These are phyloP conservation scores for Leucoptera coffeella DNA, from an alignment of 2,888 invertebrate genomes.

Conservation along the genomic window DNA sequence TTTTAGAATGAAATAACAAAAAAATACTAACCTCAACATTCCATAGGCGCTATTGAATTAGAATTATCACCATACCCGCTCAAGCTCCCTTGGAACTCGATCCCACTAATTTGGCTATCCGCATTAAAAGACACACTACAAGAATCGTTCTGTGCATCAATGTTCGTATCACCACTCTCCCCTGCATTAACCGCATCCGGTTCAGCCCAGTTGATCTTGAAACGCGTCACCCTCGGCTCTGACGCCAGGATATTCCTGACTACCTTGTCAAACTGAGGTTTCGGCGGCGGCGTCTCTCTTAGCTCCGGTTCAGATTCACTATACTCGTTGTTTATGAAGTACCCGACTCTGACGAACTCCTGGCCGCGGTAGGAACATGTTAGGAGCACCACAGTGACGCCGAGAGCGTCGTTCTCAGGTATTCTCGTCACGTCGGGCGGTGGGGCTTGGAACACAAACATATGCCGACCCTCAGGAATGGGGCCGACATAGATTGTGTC, in stretches of 20 bases:
- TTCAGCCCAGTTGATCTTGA: constrained; percentile 97
- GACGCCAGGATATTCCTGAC: constrained; percentile 78
- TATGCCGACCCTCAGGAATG: constrained; percentile 76
- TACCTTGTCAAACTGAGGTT: constrained; percentile 91
- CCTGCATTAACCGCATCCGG: constrained; percentile 33
- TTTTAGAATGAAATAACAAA: too few species aligned
- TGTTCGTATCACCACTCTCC: constrained; percentile 27
- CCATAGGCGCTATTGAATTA: constrained; percentile 59
- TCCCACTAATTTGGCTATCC: constrained; percentile 36
- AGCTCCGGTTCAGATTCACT: constrained; percentile 84
- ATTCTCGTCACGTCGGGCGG: constrained; percentile 92
- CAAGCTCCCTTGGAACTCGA: constrained; percentile 32
- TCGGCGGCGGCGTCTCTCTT: constrained; percentile 88
- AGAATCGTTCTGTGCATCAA: constrained; percentile 29
- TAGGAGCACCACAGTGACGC: constrained; percentile 93
- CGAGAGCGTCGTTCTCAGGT: constrained; percentile 94
- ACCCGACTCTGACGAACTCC: constrained; percentile 96
- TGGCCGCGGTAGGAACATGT: constrained; percentile 89
- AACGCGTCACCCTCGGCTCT: constrained; percentile 88
- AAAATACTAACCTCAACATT: constrained; percentile 40
- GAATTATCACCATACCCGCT: constrained; percentile 57
- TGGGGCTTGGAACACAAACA: constrained; percentile 92
- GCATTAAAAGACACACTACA: constrained; percentile 35
- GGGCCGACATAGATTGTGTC: constrained; percentile 98
- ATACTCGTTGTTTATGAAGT: constrained; percentile 98